Percentiles rank a stretch among this genome's conserved stretches.
phyloP scores from a whole-genome alignment of 1,140 invertebrate species.

The Zaprionus taronus region DNA sequence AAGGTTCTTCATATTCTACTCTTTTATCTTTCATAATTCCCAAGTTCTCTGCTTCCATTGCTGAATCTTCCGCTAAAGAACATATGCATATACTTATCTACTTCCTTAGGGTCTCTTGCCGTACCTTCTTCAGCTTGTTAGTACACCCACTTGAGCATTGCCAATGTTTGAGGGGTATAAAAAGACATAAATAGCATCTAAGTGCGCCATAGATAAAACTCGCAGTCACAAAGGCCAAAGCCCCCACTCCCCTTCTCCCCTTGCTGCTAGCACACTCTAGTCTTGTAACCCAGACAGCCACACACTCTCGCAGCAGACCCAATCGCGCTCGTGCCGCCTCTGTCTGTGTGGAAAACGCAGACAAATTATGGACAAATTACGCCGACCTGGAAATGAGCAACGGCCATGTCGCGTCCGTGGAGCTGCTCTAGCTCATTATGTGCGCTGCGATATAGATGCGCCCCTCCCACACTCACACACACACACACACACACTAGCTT shows the following conservation, averaged over 20 bases:
- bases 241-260: background rate
- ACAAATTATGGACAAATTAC: constrained; percentile 82
- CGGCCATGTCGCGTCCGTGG: constrained; percentile 51
- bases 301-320: background rate
- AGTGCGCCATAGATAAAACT: constrained; percentile 74
- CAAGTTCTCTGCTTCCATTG: too few species aligned
- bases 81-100: background rate
- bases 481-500: constrained; percentile 4
- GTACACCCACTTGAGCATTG: background rate
- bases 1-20: too few species aligned
- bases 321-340: background rate
- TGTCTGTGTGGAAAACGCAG: constrained; percentile 61
- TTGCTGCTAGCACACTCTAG: too few species aligned
- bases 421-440: constrained; percentile 68
- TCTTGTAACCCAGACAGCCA: background rate
- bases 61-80: background rate
- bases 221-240: constrained; percentile 43
- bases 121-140: background rate
- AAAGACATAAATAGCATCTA: constrained; percentile 72
- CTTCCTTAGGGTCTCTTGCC: too few species aligned
- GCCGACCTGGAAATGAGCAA: constrained; percentile 81
- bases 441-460: constrained; percentile 54
- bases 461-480: constrained; percentile 17
- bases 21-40: too few species aligned
- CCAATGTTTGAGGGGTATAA: constrained; percentile 5